Evolutionary conservation across 2,888 invertebrate species (phyloP), one percentile per base, ranked within the genome.

Genomic region (Rugalucina vietnamica): DNA sequence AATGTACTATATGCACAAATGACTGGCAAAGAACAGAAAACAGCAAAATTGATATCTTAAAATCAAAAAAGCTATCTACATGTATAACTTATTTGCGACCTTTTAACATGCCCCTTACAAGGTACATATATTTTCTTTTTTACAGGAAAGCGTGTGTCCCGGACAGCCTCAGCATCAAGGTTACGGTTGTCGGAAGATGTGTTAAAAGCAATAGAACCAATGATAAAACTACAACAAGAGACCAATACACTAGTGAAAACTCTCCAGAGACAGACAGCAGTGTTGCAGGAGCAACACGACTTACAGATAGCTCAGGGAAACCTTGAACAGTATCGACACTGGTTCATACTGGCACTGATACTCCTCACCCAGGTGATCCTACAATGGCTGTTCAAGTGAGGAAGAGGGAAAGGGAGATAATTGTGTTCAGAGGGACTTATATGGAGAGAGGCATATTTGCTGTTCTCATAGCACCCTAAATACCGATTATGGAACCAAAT

Each of bases 301-400:
- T 60, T 78, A 32, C 69, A 81, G n/a, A 57, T 70, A 14, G 76
- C 84, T n/a, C 81, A 79, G 29, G 37, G 76, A 37, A 77, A 69
- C 34, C 65, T 75, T 29, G 72, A 70, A 12, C 81, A 83, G 5
- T 77, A 78, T 18, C 80, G 85, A 65, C 90, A 90, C 57, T 92
- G 91, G 91, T 69, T 91, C 37, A 78, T 91, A 12, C 84, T 93
- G 54, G 89, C 89, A 27, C 57, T 90, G 10, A 81, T 92, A 27
- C 84, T 92, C 8, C 81, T 90, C 21, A 86, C 91, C 70, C 92
- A 93, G 80, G 83, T 89, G 36, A 32, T 93, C n/a, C 79, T 92
- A 21, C 91, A 91, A 79, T 92, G 91, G 91, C 74, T 91, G 49
- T 88, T 93, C 49, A 82, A 65, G 34, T 65, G 34, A 65, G 43